phyloP scores from a whole-genome alignment of 2,113 vertebrate genomes.

The Merops nubicus region DNA sequence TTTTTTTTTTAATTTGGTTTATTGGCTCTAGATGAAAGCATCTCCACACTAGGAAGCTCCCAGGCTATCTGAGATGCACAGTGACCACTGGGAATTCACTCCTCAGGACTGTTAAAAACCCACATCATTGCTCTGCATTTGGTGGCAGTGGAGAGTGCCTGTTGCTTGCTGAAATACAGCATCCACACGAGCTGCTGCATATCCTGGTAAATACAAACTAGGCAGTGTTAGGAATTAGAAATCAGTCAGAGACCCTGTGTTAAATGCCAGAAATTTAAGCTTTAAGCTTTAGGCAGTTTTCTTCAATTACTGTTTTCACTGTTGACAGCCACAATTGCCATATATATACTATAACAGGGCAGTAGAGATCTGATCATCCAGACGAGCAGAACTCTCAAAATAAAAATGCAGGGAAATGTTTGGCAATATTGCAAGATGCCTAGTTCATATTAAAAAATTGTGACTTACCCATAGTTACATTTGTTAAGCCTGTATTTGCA shows the following conservation, averaged over 20 bases:
- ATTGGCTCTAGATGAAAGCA: background rate
- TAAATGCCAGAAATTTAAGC: background rate
- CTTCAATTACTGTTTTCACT: background rate
- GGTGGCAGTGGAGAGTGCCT: background rate
- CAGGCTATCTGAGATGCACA: background rate
- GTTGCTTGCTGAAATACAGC: background rate
- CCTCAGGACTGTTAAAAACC: fast-evolving
- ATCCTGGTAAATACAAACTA: background rate
- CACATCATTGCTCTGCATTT: background rate
- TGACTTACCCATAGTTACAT: background rate
- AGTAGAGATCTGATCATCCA: background rate
- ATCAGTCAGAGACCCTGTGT: background rate
- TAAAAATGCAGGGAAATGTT: background rate
- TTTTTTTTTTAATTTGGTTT: too few relatives aligned
- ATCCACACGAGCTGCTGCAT: background rate
- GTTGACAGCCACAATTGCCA: background rate
- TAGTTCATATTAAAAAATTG: background rate
- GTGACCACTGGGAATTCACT: background rate
- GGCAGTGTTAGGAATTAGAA: background rate
- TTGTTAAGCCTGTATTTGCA: background rate
- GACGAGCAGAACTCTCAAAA: background rate
- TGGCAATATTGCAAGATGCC: background rate
- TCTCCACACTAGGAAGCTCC: background rate
- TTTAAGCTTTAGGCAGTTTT: too few relatives aligned
- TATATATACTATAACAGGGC: background rate